Percentiles rank a stretch among this genome's conserved stretches.
Evolutionary conservation across 2,113 vertebrate genomes (phyloP).

Genomic region (Raphicerus campestris): DNA sequence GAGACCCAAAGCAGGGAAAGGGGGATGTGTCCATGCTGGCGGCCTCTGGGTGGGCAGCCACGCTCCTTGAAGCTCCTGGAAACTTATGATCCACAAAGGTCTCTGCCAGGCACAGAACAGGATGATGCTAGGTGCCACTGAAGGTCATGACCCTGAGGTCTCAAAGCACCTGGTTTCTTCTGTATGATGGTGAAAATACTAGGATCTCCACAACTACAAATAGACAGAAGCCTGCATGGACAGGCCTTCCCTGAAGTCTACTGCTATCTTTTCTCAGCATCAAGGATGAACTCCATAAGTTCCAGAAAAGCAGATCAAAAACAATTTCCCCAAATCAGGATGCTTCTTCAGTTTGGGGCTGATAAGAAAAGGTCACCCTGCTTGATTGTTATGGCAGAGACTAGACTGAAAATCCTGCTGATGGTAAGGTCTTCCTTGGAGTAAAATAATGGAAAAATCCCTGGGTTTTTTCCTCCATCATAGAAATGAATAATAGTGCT

Average conservation of each 20-base stretch:
- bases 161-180: neutral
- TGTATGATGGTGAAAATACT: neutral
- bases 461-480: neutral
- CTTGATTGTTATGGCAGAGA: neutral
- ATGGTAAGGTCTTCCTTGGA: neutral
- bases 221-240: neutral
- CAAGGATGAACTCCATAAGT: neutral
- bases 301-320: neutral
- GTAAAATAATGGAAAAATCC: neutral
- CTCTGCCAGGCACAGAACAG: neutral
- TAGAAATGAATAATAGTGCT: neutral
- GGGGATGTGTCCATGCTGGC: constrained; percentile 60
- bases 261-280: neutral
- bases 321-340: neutral
- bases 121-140: neutral
- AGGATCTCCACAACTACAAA: neutral
- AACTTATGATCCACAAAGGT: neutral
- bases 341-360: neutral
- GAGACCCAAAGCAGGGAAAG: neutral
- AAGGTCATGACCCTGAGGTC: neutral
- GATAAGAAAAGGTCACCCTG: neutral
- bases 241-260: neutral
- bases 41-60: neutral
- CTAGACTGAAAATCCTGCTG: neutral
- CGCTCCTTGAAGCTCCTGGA: neutral